Evolutionary conservation across 2,113 vertebrate genomes (phyloP), one percentile per base, ranked within the genome.

Genomic region (Spheniscus mendiculus): DNA sequence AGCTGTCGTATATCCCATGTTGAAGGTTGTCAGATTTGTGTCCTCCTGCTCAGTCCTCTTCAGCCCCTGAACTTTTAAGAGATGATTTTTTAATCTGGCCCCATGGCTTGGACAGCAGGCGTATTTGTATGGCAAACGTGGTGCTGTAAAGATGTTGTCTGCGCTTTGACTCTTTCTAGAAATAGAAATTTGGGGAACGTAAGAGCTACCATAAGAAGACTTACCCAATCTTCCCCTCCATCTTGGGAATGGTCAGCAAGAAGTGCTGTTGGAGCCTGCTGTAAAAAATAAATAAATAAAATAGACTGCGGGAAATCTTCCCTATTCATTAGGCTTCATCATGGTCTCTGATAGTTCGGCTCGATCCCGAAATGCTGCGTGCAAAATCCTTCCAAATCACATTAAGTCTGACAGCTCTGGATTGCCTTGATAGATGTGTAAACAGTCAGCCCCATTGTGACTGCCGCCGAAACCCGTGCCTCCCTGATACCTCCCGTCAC

Each of bases 361-460:
- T 69, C 10, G 0, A 32, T 62, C 61, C 42, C 47, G n/a, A 32
- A 44, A 22, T 1, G 5, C 72, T 38, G 59, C 15, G 0, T 89
- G 65, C 63, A 12, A 8, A 66, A 18, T 66, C 87, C 15, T 52
- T 53, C 66, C 77, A 66, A 87, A 83, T 56, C 53, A 6, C 61
- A 62, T 74, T 63, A 87, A 79, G 63, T 16, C 81, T 70, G 74
- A 74, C 79, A 84, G 86, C 81, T 72, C 77, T 76, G 74, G 44
- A 40, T 86, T 82, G 78, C 40, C 49, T 34, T 83, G 91, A 79
- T 79, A 42, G 78, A 63, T 69, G 78, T 83, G 44, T 53, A 22
- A 76, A 56, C 0, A 5, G 13, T 36, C 25, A 4, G 44, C 25
- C 47, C 84, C 1, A 2, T 70, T 30, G 59, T 20, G 47, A 59